Evolutionary conservation across 2,113 vertebrate genomes (phyloP).

Genomic region (Acanthochromis polyacanthus): DNA sequence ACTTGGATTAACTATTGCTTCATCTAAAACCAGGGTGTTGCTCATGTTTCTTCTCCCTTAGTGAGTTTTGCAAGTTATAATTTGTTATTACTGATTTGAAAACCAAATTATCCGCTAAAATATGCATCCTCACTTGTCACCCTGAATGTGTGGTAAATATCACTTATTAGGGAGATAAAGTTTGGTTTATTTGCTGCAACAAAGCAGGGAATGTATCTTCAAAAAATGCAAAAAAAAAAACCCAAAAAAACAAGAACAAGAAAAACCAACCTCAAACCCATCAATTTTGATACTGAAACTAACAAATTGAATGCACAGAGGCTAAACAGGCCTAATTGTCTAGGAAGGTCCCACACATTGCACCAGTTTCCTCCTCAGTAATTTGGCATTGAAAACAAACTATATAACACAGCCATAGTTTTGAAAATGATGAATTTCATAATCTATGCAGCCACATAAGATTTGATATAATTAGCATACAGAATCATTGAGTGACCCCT

Average conservation of each 20-base stretch:
- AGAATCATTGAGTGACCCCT: constrained; percentile 36
- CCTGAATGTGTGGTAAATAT: too few relatives aligned
- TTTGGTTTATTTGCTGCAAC: too few relatives aligned
- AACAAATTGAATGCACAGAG: constrained; percentile 25
- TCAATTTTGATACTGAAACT: neutral
- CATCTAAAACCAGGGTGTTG: too few relatives aligned
- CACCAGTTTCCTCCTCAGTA: neutral
- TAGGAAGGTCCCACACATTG: neutral
- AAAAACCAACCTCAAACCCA: neutral
- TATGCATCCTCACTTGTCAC: too few relatives aligned
- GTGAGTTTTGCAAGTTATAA: too few relatives aligned
- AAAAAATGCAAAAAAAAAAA: too few relatives aligned
- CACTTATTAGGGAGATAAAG: too few relatives aligned
- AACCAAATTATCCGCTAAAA: too few relatives aligned
- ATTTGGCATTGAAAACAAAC: constrained; percentile 44
- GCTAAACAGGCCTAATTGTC: constrained; percentile 9
- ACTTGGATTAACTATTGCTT: too few relatives aligned
- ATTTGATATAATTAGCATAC: constrained; percentile 17
- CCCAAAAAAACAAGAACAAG: neutral
- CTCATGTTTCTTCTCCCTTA: too few relatives aligned
- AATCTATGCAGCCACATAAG: constrained; percentile 36
- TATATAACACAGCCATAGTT: constrained; percentile 24
- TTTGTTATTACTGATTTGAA: too few relatives aligned
- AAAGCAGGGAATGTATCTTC: too few relatives aligned
- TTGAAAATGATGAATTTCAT: constrained; percentile 4